These are phyloP conservation scores for Caerostris extrusa DNA, from an alignment of 1,140 invertebrate species.

Conservation along the genomic window DNA sequence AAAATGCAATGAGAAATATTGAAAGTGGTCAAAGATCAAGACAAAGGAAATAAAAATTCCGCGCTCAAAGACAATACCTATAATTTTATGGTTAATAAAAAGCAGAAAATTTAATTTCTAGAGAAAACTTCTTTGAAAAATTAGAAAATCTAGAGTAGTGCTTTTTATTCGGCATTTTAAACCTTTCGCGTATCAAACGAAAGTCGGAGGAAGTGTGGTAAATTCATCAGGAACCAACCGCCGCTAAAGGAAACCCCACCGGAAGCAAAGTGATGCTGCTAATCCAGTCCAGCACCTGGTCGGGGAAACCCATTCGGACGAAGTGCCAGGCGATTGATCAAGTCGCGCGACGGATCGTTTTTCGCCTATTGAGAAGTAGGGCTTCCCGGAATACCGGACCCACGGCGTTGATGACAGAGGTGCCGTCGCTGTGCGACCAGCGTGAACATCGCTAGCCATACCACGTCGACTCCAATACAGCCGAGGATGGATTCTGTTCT, in stretches of 20 bases:
- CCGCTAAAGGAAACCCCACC: not conserved
- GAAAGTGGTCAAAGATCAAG: too few relatives aligned
- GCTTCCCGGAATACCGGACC: not conserved
- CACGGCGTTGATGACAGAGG: constrained; percentile 44
- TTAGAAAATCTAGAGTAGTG: too few relatives aligned
- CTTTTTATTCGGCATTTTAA: too few relatives aligned
- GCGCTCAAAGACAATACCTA: too few relatives aligned
- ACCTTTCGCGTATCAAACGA: too few relatives aligned
- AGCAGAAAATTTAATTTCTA: too few relatives aligned
- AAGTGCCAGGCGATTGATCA: constrained; percentile 5
- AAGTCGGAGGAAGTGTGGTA: too few relatives aligned
- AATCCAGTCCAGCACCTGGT: not conserved
- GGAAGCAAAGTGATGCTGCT: not conserved
- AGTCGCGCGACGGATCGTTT: not conserved
- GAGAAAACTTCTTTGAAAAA: too few relatives aligned
- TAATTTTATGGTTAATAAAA: too few relatives aligned
- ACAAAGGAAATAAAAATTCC: too few relatives aligned
- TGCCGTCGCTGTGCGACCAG: constrained; percentile 36
- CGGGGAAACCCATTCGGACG: not conserved
- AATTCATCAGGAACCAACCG: too few relatives aligned
- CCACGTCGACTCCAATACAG: constrained; percentile 47
- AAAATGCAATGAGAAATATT: too few relatives aligned
- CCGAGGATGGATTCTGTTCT: not conserved
- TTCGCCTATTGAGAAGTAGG: not conserved
- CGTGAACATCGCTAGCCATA: constrained; percentile 60